These are phyloP conservation scores for Lacanobia oleracea DNA, from an alignment of 2,888 invertebrate species.

Conservation along the genomic window DNA sequence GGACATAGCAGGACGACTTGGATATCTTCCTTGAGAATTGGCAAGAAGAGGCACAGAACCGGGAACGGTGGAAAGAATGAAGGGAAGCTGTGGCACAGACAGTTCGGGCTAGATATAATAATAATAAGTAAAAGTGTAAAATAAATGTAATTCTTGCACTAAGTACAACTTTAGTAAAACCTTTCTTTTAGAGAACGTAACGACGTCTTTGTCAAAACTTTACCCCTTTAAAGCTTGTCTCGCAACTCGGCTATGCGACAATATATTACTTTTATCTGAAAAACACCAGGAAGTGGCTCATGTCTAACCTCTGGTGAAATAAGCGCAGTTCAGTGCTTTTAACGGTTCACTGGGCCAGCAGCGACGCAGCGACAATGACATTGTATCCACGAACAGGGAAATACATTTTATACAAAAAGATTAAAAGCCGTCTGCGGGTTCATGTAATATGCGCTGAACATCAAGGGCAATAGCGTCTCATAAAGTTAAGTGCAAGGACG, in stretches of 20 bases:
- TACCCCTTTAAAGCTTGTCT: not conserved
- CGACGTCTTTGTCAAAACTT: not conserved
- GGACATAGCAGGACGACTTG: too few relatives aligned
- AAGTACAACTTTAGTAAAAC: not conserved
- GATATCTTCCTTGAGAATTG: too few relatives aligned
- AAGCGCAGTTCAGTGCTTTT: conserved; percentile 46
- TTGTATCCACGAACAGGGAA: conserved; percentile 25
- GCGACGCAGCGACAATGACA: conserved; percentile 17
- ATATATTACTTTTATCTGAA: conserved; percentile 15
- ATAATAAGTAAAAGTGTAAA: too few relatives aligned
- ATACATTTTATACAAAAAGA: conserved; percentile 8
- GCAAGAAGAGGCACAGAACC: too few relatives aligned
- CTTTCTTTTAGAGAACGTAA: conserved; percentile 1
- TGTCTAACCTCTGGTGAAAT: conserved; percentile 14
- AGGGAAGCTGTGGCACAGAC: too few relatives aligned
- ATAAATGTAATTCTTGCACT: not conserved
- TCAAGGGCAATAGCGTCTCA: not conserved
- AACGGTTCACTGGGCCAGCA: conserved; percentile 45
- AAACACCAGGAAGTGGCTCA: conserved; percentile 31
- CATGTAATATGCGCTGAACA: conserved; percentile 1
- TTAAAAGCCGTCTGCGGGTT: conserved; percentile 2
- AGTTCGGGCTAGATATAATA: too few relatives aligned
- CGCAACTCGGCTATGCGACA: not conserved
- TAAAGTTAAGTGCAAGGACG: conserved; percentile 10
- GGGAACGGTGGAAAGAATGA: too few relatives aligned